A percentile compares a stretch with the other conserved stretches of the same genome.
These are phyloP conservation scores for Gobiocypris rarus DNA, from an alignment of 2,113 vertebrate genomes.

Conservation along the genomic window DNA sequence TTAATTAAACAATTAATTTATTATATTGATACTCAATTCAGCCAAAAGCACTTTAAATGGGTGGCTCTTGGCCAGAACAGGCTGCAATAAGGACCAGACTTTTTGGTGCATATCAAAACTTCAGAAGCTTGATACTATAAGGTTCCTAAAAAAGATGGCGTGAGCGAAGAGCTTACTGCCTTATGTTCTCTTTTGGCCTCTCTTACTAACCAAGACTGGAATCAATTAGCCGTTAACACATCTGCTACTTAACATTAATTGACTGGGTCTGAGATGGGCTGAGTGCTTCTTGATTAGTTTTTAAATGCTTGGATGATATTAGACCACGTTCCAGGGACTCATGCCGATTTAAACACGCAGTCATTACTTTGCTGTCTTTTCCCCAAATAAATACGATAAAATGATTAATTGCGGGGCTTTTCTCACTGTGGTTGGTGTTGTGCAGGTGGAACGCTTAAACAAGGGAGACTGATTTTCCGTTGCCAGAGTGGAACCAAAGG, in stretches of 20 bases:
- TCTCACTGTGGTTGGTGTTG: not conserved
- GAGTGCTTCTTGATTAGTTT: conserved; percentile 44
- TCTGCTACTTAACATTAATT: conserved; percentile 54
- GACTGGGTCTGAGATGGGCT: conserved; percentile 54
- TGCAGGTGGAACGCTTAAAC: not conserved
- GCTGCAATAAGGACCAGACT: not conserved
- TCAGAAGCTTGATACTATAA: not conserved
- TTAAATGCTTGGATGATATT: conserved; percentile 46
- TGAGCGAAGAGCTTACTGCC: conserved; percentile 36
- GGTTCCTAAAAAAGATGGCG: not conserved
- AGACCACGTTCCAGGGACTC: conserved; percentile 19
- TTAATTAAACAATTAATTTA: no score
- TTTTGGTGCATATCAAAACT: not conserved
- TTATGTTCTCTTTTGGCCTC: conserved; percentile 35
- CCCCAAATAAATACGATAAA: not conserved
- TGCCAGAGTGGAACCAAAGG: conserved; percentile 8
- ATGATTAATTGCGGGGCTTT: conserved; percentile 2
- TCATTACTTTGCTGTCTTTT: not conserved
- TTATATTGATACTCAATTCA: not conserved
- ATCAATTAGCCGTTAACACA: conserved; percentile 60
- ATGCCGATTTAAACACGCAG: not conserved
- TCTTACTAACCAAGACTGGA: conserved; percentile 38
- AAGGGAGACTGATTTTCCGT: not conserved
- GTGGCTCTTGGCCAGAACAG: not conserved
- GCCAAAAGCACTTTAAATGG: not conserved